Evolutionary conservation across 2,797 vertebrate species (phyloP).

Genomic region (Vipera ursinii): DNA sequence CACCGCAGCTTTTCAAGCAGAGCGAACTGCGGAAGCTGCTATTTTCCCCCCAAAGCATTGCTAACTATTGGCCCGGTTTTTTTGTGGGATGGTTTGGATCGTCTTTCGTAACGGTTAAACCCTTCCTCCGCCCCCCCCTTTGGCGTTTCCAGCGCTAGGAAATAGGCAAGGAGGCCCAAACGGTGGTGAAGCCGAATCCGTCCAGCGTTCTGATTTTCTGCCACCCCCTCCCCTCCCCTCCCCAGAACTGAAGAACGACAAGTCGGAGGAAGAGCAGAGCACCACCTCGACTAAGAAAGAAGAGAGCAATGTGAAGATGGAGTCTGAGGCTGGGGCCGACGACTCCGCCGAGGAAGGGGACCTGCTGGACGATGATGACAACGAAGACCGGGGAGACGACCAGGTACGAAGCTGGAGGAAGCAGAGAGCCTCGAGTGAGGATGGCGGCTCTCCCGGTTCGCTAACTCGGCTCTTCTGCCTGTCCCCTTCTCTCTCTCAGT

Average conservation of each 20-base stretch:
- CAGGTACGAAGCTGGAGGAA: slow-evolving; percentile 60
- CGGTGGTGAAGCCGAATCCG: neutral
- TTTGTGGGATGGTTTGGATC: neutral
- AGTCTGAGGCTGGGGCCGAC: slow-evolving; percentile 78
- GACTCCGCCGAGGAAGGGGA: slow-evolving; percentile 86
- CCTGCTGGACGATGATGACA: slow-evolving; percentile 81
- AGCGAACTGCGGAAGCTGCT: neutral
- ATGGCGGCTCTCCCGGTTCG: slow-evolving; percentile 33
- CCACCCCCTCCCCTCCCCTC: slow-evolving; percentile 38
- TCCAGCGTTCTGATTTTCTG: slow-evolving; percentile 28
- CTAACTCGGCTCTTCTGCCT: slow-evolving; percentile 57
- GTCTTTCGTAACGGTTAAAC: neutral
- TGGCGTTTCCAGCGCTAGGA: too few species aligned
- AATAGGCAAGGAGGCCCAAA: neutral
- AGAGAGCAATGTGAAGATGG: slow-evolving; percentile 75
- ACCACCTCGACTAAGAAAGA: slow-evolving; percentile 78
- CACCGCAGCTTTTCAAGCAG: neutral
- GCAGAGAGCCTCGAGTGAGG: slow-evolving; percentile 46
- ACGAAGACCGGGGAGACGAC: slow-evolving; percentile 71
- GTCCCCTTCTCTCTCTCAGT: slow-evolving; percentile 62
- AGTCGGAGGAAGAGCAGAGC: slow-evolving; percentile 80
- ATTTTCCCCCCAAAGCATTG: too few species aligned
- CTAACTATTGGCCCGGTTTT: neutral
- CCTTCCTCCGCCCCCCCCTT: neutral
- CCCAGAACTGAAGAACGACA: slow-evolving; percentile 75